Percentiles rank a stretch among this genome's conserved stretches.
phyloP scores from a whole-genome alignment of 2,888 invertebrate species.

The Patella ulyssiponensis region DNA sequence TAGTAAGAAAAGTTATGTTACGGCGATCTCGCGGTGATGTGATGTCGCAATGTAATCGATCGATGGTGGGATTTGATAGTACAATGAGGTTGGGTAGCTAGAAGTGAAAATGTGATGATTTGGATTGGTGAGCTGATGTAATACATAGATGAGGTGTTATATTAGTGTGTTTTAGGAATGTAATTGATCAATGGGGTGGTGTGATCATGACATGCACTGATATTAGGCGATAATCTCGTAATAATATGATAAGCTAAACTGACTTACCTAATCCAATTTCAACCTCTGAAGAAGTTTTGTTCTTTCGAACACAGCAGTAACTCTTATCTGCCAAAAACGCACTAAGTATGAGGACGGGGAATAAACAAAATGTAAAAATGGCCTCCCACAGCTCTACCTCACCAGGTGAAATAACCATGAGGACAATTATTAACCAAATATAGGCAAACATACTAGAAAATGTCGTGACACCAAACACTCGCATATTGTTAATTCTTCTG shows the following conservation, averaged over 20 bases:
- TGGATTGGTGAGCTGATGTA: too few relatives aligned
- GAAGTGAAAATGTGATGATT: too few relatives aligned
- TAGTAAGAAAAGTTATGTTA: too few relatives aligned
- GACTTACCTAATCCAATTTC: constrained; percentile 63
- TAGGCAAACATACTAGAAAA: constrained; percentile 76
- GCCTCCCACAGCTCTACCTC: constrained; percentile 77
- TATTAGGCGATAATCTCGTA: background rate
- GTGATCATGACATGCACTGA: too few relatives aligned
- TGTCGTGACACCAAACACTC: constrained; percentile 72
- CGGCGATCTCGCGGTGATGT: too few relatives aligned
- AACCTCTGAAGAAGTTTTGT: constrained; percentile 53
- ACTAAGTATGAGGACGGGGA: constrained; percentile 75
- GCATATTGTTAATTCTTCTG: constrained; percentile 72
- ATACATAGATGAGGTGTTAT: too few relatives aligned
- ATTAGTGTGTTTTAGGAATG: too few relatives aligned
- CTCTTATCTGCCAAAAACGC: constrained; percentile 76
- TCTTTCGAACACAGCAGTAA: constrained; percentile 47
- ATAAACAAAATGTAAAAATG: constrained; percentile 76
- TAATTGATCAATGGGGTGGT: too few relatives aligned
- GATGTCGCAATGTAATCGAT: too few relatives aligned
- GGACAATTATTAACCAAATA: constrained; percentile 76
- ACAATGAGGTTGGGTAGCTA: too few relatives aligned
- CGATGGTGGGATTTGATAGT: too few relatives aligned
- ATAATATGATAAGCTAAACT: background rate
- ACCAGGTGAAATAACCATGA: constrained; percentile 71